Conservation (phyloP, 2,888 invertebrate genomes). For the Embidobia sp. region DNA sequence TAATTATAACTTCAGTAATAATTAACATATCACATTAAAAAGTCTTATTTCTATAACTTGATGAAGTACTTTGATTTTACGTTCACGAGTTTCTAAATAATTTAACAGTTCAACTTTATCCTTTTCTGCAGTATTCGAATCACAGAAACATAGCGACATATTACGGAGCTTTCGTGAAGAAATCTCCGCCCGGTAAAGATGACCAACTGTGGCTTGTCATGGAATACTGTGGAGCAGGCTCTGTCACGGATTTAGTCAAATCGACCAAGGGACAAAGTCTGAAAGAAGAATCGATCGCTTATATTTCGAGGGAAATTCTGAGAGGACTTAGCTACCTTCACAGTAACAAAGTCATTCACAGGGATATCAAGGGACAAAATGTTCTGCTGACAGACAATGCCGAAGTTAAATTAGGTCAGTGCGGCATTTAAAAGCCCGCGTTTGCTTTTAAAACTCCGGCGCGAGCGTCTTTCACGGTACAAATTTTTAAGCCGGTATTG, state of each 20-base stretch:
- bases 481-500: no score
- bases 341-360: constrained; percentile 99
- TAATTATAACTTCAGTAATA: no score
- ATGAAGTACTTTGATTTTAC: no score
- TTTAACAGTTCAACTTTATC: no score
- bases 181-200: constrained; percentile 98
- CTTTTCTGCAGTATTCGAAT: constrained; percentile 92
- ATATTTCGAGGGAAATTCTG: constrained; percentile 97
- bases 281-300: constrained; percentile 99
- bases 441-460: no score
- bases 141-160: constrained; percentile 99
- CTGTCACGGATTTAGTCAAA: constrained; percentile 99
- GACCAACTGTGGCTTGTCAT: constrained; percentile 99
- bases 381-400: constrained; percentile 99
- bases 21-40: no score
- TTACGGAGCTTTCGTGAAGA: constrained; percentile 99
- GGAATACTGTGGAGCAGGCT: constrained; percentile 99
- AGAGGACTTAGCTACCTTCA: constrained; percentile 98
- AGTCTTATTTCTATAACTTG: no score
- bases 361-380: constrained; percentile 99
- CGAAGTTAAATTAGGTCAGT: constrained; percentile 96
- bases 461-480: no score
- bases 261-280: constrained; percentile 98
- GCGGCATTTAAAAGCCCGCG: no score
- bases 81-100: no score